Evolutionary conservation across 30 jellyfish, hydroid and myxozoan genomes (phyloP), one percentile per base, ranked within the genome.

Genomic region (Pseudorhiza aurosa): DNA sequence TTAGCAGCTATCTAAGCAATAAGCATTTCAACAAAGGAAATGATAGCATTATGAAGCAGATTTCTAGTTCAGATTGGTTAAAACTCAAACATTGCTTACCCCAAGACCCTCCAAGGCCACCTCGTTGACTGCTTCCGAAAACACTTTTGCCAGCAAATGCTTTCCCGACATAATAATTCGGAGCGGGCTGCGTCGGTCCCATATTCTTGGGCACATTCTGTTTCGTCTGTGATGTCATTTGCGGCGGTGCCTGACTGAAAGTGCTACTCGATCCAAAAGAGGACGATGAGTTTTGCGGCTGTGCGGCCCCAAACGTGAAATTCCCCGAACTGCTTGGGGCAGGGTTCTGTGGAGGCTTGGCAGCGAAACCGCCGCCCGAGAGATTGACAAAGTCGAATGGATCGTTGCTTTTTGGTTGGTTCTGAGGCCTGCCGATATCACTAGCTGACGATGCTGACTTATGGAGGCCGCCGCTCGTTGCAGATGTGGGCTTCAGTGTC

Each of bases 311-410:
- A 29, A 37, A 50, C 26, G 39, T 18, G 32, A 57, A 57, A 4
- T 49, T 49, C 25, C 62, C 62, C 2, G 26, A 21, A 47, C 25
- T 47, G n/a, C 25, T 47, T 47, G 62, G 4, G n/a, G 62, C 12
- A 7, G 62, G 25, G 25, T 47, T 47, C 50, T 39, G 50, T 47
- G 62, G 6, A 5, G 2, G 12, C 12, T 40, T 32, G 6, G 64
- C 31, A 6, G 59, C 27, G 0, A 58, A 28, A 45, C 58, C 22
- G 15, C 65, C 76, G 27, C 64, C 30, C 6, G 93, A 49, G 22
- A 90, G 58, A 49, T 83, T 83, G 15, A 71, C 96, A 24, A 90
- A 72, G 11, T 69, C 97, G 57, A 90, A 90, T n/a, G 97, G 96
- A 49, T 90, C 97, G 12, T 10, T 27, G 2, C 62, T 25, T 65